Base-by-base conservation (phyloP, 1,140 invertebrate species). In the Himalopsyche phryganea region DNA sequence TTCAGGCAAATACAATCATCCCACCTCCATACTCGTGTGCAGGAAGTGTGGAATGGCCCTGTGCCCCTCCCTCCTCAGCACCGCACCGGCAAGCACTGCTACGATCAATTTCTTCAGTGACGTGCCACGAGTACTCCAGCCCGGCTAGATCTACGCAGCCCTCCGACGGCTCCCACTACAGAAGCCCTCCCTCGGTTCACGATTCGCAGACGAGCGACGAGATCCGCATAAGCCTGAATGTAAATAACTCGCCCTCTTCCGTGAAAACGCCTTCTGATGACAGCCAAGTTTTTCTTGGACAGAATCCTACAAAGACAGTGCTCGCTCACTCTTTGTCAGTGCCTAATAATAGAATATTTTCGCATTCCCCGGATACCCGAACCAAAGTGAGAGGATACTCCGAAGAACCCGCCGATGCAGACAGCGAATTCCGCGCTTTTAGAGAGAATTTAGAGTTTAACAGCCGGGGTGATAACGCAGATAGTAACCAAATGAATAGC, bases 11-110 rank as follows among this genome's bases (percentile, higher is more conserved):
- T 67, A 85, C 85, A 18, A 81, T 89, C 68, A 84, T 91, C 52
- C 88, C 88, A 38, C 88, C 88, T 17, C 87, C 88, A 4, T 91
- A 91, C 69, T 89, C 87, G n/a, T 85, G 85, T 66, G 84, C 87
- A 54, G 84, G 84, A 63, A 89, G 85, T 71, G 79, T 86, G 42
- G 87, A 72, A 84, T 71, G 82, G 81, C 66, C 73, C 83, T 53
- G 81, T 76, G 60, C 70, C 72, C 66, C 74, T 61, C 65, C 58
- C 61, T 57, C 71, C 73, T 66, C 65, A 66, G 53, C 71, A 59
- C 65, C 66, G 19, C 62, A 60, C 23, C 47, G 63, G 53, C 64
- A 68, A 57, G 61, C 72, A 55, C 65, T 73, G 53, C 66, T 74
- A 60, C 70, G 71, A 47, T 75, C 73, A 58, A 63, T 74, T 66